Evolutionary conservation across 1,140 invertebrate genomes (phyloP), one percentile per base, ranked within the genome.

Genomic region (Drosophila sturtevanti): DNA sequence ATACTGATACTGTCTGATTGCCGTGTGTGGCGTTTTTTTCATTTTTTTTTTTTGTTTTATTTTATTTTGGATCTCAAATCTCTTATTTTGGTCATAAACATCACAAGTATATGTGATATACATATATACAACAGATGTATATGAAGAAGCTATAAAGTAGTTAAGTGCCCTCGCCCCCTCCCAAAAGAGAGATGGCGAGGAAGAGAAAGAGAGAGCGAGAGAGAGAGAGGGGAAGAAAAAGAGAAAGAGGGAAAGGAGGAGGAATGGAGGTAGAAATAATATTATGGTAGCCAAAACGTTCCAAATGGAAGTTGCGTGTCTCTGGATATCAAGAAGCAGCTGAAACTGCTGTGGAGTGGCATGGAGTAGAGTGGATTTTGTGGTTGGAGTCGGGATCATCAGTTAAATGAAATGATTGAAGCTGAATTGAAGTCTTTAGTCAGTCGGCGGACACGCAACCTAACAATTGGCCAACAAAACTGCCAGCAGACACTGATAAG

Each of bases 401-500:
- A 89, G 84, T 89, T 89, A 89, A 89, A 89, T 84, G 79, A 89
- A 89, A 89, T 84, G 84, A 89, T 89, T 89, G 84, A 89, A 84
- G 84, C 65, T 71, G 84, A 89, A 89, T 89, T 87, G 84, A 89
- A 89, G 84, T 89, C 84, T 89, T 89, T 89, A 89, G 84, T 89
- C 84, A 84, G 63, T 9, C 41, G 41, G 10, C 76, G 79, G 62
- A 89, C 84, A 89, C 84, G 84, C 84, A 84, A 89, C 66, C 54
- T 73, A 80, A 89, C 84, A 89, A 89, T 89, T 89, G 84, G 84
- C 84, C 75, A 41, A 21, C 14, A 44, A 35, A n/a, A 21, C 55
- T 35, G 55, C 16, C 22, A 31, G 71, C 63, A 22, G 48, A 74
- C 65, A 64, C 82, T 77, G 82, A 87, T 87, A 87, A 82, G 79